These are phyloP conservation scores for Tauraco erythrolophus DNA, from an alignment of 2,113 vertebrate genomes.

Conservation along the genomic window DNA sequence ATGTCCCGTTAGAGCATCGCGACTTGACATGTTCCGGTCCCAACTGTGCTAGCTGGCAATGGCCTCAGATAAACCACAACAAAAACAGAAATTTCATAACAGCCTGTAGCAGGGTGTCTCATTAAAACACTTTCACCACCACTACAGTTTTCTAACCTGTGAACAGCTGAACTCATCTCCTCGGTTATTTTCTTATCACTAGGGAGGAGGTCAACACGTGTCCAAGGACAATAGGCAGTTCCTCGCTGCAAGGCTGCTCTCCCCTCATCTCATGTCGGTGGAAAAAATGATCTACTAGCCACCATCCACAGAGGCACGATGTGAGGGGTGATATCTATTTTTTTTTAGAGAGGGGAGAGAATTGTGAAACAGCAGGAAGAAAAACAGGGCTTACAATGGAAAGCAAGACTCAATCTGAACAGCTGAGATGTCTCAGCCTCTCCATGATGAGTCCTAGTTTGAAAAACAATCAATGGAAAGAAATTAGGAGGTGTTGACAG, in stretches of 20 bases:
- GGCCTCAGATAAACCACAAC: not conserved
- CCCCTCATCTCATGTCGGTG: not conserved
- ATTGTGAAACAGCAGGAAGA: conserved; percentile 51
- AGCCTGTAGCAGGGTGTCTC: not conserved
- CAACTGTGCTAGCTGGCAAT: not conserved
- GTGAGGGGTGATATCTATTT: not conserved
- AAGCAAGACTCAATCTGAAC: conserved; percentile 42
- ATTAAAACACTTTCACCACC: not conserved
- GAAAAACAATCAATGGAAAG: conserved; percentile 67
- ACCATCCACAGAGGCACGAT: not conserved
- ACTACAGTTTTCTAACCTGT: not conserved
- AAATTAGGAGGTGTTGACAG: conserved; percentile 67
- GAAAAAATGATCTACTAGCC: not conserved
- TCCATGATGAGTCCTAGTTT: conserved; percentile 45
- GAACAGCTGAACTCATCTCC: conserved; percentile 11
- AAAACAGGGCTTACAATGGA: conserved; percentile 53
- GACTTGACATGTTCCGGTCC: not conserved
- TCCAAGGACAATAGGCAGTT: not conserved
- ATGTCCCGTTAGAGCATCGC: not conserved
- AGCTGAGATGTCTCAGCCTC: conserved; percentile 64
- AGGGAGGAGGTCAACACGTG: not conserved
- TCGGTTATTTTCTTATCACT: not conserved
- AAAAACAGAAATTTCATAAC: not conserved
- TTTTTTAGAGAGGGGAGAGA: not conserved
- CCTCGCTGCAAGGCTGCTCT: not conserved